Conservation (phyloP, 2,797 vertebrate species). For the Urophycis tenuis region DNA sequence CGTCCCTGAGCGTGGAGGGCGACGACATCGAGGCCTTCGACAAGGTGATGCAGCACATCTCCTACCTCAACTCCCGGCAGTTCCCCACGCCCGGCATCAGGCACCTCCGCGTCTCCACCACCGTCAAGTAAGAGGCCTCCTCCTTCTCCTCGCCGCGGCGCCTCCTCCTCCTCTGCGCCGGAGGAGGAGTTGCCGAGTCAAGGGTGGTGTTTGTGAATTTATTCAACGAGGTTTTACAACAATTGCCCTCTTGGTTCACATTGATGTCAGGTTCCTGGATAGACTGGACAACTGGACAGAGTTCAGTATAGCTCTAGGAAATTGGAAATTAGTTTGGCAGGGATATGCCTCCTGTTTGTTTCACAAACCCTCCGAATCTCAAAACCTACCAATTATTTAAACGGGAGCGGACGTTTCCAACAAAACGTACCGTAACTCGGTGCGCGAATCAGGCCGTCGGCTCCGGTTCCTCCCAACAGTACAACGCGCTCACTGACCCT, state of each 20-base stretch:
- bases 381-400: too few relatives aligned
- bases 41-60: slow-evolving; percentile 89
- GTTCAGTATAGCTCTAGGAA: not conserved
- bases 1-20: slow-evolving; percentile 80
- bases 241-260: not conserved
- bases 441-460: too few relatives aligned
- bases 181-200: too few relatives aligned
- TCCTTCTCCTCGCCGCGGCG: not conserved
- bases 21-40: slow-evolving; percentile 84
- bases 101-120: slow-evolving; percentile 81
- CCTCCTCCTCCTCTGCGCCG: too few relatives aligned
- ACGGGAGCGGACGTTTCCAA: not conserved
- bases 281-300: not conserved
- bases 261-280: too few relatives aligned
- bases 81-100: slow-evolving; percentile 95
- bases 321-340: not conserved
- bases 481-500: not conserved
- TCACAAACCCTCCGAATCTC: too few relatives aligned
- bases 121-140: slow-evolving; percentile 73
- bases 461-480: too few relatives aligned
- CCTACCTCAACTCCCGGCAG: slow-evolving; percentile 93
- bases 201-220: not conserved
- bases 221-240: not conserved
- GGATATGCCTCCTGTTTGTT: not conserved
- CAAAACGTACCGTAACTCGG: not conserved